These are phyloP conservation scores for Capitella teleta DNA, from an alignment of 1,140 invertebrate species.

Conservation along the genomic window DNA sequence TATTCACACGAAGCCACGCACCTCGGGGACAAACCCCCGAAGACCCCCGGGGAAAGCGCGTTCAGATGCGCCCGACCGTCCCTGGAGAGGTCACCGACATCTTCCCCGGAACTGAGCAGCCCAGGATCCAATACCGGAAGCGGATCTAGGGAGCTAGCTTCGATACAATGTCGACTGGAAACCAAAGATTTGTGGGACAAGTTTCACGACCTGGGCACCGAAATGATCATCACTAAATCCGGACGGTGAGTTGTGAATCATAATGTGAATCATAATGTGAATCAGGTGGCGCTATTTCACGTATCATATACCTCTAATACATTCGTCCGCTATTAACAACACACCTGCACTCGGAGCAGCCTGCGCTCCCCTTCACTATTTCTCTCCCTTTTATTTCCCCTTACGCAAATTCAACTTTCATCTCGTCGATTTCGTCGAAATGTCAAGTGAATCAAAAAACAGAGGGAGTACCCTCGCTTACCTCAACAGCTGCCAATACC, in stretches of 20 bases:
- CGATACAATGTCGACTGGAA: constrained; percentile 35
- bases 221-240: constrained; percentile 99
- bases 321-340: neutral
- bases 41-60: no score
- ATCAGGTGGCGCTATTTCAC: neutral
- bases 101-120: neutral
- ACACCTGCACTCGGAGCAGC: neutral
- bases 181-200: constrained; percentile 88
- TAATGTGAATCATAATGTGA: neutral
- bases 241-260: constrained; percentile 69
- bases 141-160: constrained; percentile 15
- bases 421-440: neutral
- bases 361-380: neutral
- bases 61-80: no score
- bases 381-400: neutral
- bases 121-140: neutral
- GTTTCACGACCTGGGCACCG: constrained; percentile 95
- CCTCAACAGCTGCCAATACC: no score
- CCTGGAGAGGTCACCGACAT: no score
- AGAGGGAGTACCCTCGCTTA: no score
- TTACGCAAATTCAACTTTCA: neutral
- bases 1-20: neutral
- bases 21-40: neutral
- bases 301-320: neutral
- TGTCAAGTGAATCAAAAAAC: no score